Evolutionary conservation across 2,888 invertebrate genomes (phyloP), one percentile per base, ranked within the genome.

Genomic region (Ennomos erosarius): DNA sequence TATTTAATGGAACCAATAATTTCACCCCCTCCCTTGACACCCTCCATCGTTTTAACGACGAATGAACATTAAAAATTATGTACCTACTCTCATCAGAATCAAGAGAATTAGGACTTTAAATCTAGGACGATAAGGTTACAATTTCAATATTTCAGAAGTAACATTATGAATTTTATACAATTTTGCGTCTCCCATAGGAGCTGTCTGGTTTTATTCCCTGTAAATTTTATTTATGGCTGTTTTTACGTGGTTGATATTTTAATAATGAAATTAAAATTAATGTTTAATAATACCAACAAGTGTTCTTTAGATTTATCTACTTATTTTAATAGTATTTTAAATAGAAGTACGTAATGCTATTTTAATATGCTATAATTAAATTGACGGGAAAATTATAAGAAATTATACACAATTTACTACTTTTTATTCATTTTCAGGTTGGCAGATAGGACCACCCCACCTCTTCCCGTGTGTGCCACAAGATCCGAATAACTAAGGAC

Each of bases 1-100:
- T 75, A 74, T 79, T 77, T 79, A 79, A 81, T 81, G 80, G 69
- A 54, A 59, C 68, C 72, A 68, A 75, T 78, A 68, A 77, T 69
- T 74, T 70, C 58, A 47, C 56, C 74, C 72, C 73, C 67, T 75
- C 69, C 42, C 38, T 13, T 47, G 58, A 55, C 46, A 62, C 48
- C 54, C 43, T 56, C 60, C 59, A 50, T 50, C 46, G 36, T 62
- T 62, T 63, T 64, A 50, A 52, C 53, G 50, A 45, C 39, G 54
- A 62, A 62, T 65, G 49, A 64, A 51, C 55, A 59, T 59, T 55
- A 55, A 56, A 59, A 68, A 59, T 62, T 55, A 46, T 44, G 45
- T 54, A 45, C 40, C 2, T 54, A 45, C 45, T 36, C 39, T 34
- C 13, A n/a, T 10, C 0, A 46, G 12, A 8, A 10, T 4, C 12